These are phyloP conservation scores for Silurus asotus DNA, from an alignment of 2,113 vertebrate species.

Conservation along the genomic window DNA sequence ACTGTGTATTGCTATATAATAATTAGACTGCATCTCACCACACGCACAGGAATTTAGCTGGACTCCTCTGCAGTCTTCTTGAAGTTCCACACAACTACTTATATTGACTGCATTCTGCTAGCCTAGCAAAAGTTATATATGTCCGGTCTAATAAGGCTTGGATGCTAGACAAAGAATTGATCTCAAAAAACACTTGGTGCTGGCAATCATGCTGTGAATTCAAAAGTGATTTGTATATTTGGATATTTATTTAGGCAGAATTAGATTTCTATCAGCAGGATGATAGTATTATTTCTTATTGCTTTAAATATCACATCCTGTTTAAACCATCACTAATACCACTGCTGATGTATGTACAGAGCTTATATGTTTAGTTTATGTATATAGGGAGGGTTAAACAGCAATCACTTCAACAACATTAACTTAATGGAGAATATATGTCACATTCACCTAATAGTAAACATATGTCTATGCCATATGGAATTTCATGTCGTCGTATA, in stretches of 20 bases:
- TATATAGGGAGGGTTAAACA: neutral
- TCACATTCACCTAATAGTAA: neutral
- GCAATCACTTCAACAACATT: neutral
- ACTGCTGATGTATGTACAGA: neutral
- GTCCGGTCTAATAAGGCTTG: slow-evolving; percentile 22
- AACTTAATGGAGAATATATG: slow-evolving; percentile 1
- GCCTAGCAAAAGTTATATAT: slow-evolving; percentile 35
- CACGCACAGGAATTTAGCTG: slow-evolving; percentile 3
- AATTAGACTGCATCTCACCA: slow-evolving; percentile 25
- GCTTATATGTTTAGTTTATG: neutral
- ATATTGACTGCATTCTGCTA: slow-evolving; percentile 28
- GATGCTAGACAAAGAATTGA: neutral
- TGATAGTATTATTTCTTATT: neutral
- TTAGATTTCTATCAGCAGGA: neutral
- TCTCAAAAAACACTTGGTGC: slow-evolving; percentile 1
- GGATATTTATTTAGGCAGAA: neutral
- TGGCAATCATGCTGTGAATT: neutral
- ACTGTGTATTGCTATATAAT: neutral
- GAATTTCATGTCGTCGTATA: neutral
- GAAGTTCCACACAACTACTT: neutral
- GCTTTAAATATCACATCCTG: neutral
- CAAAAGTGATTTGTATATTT: neutral
- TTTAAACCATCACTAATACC: neutral
- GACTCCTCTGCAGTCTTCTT: slow-evolving; percentile 5
- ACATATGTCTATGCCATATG: neutral